Evolutionary conservation across 1,140 invertebrate species (phyloP).

Genomic region (Manduca sexta): DNA sequence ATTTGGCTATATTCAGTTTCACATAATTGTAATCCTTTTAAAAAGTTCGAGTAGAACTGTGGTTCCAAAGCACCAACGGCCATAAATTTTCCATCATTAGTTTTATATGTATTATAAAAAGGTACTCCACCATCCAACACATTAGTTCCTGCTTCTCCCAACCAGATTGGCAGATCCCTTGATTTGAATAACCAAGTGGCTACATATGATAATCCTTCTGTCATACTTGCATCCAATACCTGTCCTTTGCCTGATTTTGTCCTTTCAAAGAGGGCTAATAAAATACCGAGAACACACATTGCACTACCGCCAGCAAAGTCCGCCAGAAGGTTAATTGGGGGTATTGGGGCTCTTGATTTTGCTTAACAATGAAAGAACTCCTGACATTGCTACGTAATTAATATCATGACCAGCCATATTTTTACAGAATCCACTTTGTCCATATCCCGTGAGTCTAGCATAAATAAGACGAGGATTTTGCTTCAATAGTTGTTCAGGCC

Average conservation of each 20-base stretch:
- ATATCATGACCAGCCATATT: slow-evolving; percentile 97
- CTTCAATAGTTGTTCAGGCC: slow-evolving; percentile 82
- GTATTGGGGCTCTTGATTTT: slow-evolving; percentile 79
- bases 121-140: slow-evolving; percentile 89
- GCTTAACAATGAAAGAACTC: slow-evolving; percentile 89
- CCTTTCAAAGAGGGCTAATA: slow-evolving; percentile 90
- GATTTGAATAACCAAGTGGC: slow-evolving; percentile 88
- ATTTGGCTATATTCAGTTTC: slow-evolving; percentile 78
- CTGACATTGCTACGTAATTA: slow-evolving; percentile 95
- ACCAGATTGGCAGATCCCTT: slow-evolving; percentile 79
- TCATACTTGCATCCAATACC: slow-evolving; percentile 91
- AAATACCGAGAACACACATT: slow-evolving; percentile 92
- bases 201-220: slow-evolving; percentile 93
- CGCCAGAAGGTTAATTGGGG: slow-evolving; percentile 92
- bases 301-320: slow-evolving; percentile 98
- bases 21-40: slow-evolving; percentile 80
- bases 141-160: slow-evolving; percentile 81
- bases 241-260: slow-evolving; percentile 84
- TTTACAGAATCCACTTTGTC: slow-evolving; percentile 86
- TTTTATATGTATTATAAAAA: slow-evolving; percentile 96
- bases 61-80: slow-evolving; percentile 95
- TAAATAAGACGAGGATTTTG: slow-evolving; percentile 92
- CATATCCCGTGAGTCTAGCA: slow-evolving; percentile 93
- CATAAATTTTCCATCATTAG: slow-evolving; percentile 94
- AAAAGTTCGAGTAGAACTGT: slow-evolving; percentile 88